phyloP scores from a whole-genome alignment of 2,888 invertebrate species.

The Scrobipalpa costella region DNA sequence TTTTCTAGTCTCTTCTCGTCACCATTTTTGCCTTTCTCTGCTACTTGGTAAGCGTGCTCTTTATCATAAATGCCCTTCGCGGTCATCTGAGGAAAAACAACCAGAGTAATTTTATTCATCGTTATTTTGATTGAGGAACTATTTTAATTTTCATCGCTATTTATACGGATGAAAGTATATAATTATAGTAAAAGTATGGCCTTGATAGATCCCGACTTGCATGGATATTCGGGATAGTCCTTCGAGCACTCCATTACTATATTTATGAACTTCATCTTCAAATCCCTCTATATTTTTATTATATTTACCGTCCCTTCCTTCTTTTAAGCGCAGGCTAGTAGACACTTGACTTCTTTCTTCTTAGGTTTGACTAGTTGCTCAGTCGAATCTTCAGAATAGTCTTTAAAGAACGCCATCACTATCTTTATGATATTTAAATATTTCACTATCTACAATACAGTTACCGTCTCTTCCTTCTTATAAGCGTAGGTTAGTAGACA shows the following conservation, averaged over 20 bases:
- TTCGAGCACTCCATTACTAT: no score
- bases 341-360: conserved; percentile 68
- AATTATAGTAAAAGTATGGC: no score
- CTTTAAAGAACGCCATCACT: no score
- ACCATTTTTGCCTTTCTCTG: conserved; percentile 40
- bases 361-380: conserved; percentile 57
- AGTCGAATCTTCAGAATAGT: no score
- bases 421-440: no score
- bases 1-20: conserved; percentile 44
- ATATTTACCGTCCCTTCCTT: conserved; percentile 25
- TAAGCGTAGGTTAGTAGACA: conserved; percentile 50
- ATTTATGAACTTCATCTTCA: no score
- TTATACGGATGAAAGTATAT: no score
- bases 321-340: conserved; percentile 37
- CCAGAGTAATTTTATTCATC: conserved; percentile 10
- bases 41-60: conserved; percentile 39
- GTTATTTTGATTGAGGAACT: no score
- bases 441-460: conserved; percentile 1
- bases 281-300: no score
- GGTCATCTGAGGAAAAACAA: conserved; percentile 34
- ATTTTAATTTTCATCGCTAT: no score
- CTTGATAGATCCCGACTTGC: no score
- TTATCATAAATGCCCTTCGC: conserved; percentile 41
- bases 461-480: conserved; percentile 22
- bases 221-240: no score